phyloP scores from a whole-genome alignment of 2,113 vertebrate genomes.

The Pelobates fuscus region DNA sequence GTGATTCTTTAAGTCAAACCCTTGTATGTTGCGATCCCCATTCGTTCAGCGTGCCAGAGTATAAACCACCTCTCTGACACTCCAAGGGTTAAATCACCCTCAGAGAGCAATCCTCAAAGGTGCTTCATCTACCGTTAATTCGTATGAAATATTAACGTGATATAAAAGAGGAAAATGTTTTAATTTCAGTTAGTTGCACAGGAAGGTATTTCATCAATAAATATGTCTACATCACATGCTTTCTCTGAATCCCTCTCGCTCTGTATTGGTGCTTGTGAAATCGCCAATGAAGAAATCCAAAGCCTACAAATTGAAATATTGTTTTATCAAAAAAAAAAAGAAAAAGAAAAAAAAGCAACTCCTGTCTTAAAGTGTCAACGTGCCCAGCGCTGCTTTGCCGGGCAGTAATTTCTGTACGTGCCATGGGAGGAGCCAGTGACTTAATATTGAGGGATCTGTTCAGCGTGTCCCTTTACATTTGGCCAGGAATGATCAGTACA shows the following conservation, averaged over 20 bases:
- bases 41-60: too few relatives aligned
- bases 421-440: background rate
- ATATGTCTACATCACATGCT: slow-evolving; percentile 28
- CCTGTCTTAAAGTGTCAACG: background rate
- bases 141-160: slow-evolving; percentile 15
- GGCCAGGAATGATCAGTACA: slow-evolving; percentile 37
- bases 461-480: slow-evolving; percentile 37
- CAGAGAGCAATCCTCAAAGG: background rate
- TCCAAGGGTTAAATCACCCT: too few relatives aligned
- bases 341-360: background rate
- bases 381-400: too few relatives aligned
- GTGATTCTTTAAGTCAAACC: too few relatives aligned
- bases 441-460: slow-evolving; percentile 17
- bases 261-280: background rate
- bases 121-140: background rate
- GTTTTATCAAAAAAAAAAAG: background rate
- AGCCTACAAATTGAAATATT: background rate
- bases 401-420: too few relatives aligned
- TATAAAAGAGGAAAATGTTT: slow-evolving; percentile 32
- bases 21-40: too few relatives aligned
- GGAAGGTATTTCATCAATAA: slow-evolving; percentile 42
- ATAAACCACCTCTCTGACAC: too few relatives aligned
- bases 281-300: background rate
- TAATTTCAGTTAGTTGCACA: slow-evolving; percentile 38
- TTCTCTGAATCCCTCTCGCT: background rate